These are phyloP conservation scores for Oithona nana DNA, from an alignment of 2,888 invertebrate species.

Conservation along the genomic window DNA sequence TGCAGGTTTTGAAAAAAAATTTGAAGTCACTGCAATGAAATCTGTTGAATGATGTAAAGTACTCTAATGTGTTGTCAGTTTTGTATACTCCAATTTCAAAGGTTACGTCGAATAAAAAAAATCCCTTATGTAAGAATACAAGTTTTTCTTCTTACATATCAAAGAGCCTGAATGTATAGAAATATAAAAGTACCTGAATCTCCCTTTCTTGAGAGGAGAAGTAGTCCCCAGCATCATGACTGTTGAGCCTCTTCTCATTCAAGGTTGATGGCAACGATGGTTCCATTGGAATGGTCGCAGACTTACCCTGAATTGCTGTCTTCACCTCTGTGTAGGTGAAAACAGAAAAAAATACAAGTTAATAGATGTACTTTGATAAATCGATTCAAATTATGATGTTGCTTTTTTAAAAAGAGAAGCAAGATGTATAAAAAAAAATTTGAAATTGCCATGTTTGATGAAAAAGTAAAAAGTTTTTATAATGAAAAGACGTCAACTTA, in stretches of 20 bases:
- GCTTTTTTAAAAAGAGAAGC: background rate
- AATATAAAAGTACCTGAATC: too few species aligned
- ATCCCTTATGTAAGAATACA: too few species aligned
- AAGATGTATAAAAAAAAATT: background rate
- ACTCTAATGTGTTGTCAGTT: too few species aligned
- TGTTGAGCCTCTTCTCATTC: background rate
- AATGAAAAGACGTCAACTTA: conserved; percentile 25
- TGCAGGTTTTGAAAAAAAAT: too few species aligned
- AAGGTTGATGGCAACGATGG: background rate
- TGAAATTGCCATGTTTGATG: background rate
- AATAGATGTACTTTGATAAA: background rate
- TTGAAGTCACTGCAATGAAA: too few species aligned
- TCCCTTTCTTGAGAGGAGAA: background rate
- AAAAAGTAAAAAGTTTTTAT: conserved; percentile 1
- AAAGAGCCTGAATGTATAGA: too few species aligned
- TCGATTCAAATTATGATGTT: background rate
- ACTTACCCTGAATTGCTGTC: background rate
- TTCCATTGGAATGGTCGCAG: background rate
- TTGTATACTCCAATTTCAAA: too few species aligned
- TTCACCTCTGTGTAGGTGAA: background rate
- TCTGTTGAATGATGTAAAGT: too few species aligned
- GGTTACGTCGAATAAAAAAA: too few species aligned
- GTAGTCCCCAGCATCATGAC: too few species aligned
- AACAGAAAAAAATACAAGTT: background rate
- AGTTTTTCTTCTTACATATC: too few species aligned